Evolutionary conservation across 2,888 invertebrate genomes (phyloP), one percentile per base, ranked within the genome.

Genomic region (Kuschelorhynchus macadamiae): DNA sequence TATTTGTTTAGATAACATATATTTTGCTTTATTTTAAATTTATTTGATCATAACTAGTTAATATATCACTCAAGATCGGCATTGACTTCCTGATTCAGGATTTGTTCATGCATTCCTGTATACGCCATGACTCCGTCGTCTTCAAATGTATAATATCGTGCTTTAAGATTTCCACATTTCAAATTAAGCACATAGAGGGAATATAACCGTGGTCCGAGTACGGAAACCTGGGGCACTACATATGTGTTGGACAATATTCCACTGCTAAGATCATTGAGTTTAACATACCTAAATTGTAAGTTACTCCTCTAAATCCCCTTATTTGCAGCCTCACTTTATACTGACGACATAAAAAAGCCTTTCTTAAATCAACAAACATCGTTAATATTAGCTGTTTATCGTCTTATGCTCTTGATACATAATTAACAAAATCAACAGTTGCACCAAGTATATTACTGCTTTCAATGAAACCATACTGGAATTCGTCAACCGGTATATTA

Each of bases 261-360:
- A 12, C 36, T 36, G 36, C 14, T 36, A 7, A 36, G 11, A 7
- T 36, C 14, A 36, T 36, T 36, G 11, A 12, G 14, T 36, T 12
- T 9, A 2, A 36, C 36, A 36, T 36, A 36, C 11, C 11, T 9
- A 36, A 3, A 36, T 9, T 36, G 36, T 7, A 36, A 7, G 11
- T 36, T 36, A 36, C 2, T 36, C 36, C 36, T 36, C 36, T 36
- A 36, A 36, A 36, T 36, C 14, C 36, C 14, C 2, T 3, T 7
- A 7, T 12, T 12, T 9, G 2, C 36, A 36, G 3, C 11, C 63
- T 64, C n/a, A 50, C 44, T 63, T 52, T 21, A 49, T 56, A 39
- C 63, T 53, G 14, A 68, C 63, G 14, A 57, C 52, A 41, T 63
- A n/a, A 50, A 33, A 68, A 68, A 20, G 68, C 68, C 49, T 59